These are phyloP conservation scores for Neofelis nebulosa DNA, from an alignment of 2,113 vertebrate genomes.

Conservation along the genomic window DNA sequence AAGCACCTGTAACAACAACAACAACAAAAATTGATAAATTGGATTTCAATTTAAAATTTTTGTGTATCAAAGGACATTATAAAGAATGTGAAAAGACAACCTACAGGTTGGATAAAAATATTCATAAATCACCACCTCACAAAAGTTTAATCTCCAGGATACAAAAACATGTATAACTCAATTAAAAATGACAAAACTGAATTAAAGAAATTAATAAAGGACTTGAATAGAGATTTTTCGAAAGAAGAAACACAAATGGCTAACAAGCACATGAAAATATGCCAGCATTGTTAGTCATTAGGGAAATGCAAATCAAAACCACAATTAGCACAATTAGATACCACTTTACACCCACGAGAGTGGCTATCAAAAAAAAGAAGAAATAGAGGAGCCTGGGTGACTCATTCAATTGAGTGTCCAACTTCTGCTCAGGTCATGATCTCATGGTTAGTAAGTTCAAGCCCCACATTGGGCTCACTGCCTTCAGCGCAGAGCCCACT, in stretches of 20 bases:
- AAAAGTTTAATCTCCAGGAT: neutral
- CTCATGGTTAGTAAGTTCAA: no score
- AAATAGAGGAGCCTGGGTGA: no score
- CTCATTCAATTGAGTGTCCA: no score
- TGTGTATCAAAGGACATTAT: neutral
- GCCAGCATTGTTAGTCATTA: neutral
- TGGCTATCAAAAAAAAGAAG: no score
- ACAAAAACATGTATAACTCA: neutral
- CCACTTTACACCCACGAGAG: neutral
- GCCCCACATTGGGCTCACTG: no score
- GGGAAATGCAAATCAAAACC: conserved; percentile 5
- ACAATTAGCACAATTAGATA: neutral
- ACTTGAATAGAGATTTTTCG: neutral
- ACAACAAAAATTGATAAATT: neutral
- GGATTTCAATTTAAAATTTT: neutral
- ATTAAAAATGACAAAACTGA: neutral
- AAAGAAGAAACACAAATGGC: neutral
- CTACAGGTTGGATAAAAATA: neutral
- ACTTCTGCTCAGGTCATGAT: no score
- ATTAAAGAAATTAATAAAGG: neutral
- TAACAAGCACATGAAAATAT: neutral
- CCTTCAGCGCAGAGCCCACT: no score
- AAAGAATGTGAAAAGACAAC: neutral
- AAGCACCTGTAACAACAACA: neutral
- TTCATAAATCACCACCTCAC: neutral